Evolutionary conservation across 2,113 vertebrate species (phyloP).

Genomic region (Tupaia chinensis): DNA sequence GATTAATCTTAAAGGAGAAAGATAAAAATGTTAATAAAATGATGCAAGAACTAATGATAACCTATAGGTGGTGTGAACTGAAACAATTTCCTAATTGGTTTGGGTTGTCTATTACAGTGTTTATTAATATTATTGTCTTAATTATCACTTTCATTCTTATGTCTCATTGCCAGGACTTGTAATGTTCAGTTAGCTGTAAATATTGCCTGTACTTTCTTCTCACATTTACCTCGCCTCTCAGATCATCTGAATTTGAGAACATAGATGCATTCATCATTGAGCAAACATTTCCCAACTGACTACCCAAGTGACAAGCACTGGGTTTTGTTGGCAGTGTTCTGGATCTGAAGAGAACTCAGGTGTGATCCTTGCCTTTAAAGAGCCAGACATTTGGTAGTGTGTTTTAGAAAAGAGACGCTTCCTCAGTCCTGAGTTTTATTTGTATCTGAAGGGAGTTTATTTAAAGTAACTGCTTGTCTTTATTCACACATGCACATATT

Average conservation of each 20-base stretch:
- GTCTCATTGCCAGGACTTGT: neutral
- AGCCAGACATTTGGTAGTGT: neutral
- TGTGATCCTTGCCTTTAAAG: neutral
- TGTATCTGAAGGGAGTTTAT: neutral
- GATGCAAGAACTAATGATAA: neutral
- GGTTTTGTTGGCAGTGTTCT: neutral
- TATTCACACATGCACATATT: neutral
- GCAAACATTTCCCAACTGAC: neutral
- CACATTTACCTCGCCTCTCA: neutral
- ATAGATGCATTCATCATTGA: neutral
- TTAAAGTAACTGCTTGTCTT: neutral
- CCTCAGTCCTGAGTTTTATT: neutral
- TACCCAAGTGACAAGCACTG: neutral
- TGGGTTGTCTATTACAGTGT: neutral
- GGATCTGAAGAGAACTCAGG: neutral
- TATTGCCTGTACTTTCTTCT: neutral
- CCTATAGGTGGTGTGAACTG: neutral
- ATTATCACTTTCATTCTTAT: neutral
- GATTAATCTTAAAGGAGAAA: neutral
- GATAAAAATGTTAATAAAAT: neutral
- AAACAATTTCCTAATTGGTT: neutral
- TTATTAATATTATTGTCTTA: neutral
- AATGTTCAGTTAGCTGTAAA: neutral
- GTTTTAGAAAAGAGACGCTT: neutral
- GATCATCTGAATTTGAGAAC: neutral